Conservation (phyloP, 2,888 invertebrate species). For the Neoaliturus tenellus region DNA sequence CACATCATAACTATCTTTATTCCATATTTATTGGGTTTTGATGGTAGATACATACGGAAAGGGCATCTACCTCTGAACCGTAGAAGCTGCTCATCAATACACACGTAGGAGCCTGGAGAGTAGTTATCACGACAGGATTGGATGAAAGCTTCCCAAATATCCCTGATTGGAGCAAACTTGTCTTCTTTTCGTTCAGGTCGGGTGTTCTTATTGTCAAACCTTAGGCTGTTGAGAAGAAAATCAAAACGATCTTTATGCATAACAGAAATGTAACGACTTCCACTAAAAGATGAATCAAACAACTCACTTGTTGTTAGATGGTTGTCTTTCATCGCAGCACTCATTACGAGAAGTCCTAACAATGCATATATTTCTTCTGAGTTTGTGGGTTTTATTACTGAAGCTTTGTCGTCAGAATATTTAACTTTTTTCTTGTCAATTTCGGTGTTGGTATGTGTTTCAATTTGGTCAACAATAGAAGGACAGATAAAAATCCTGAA, state of each 20-base stretch:
- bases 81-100: too few relatives aligned
- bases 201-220: constrained; percentile 46
- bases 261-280: constrained; percentile 37
- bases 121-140: too few relatives aligned
- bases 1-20: too few relatives aligned
- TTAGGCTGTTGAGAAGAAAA: constrained; percentile 43
- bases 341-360: constrained; percentile 19
- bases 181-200: constrained; percentile 1
- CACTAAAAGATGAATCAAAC: constrained; percentile 44
- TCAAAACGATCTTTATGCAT: constrained; percentile 54
- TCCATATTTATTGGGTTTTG: too few relatives aligned
- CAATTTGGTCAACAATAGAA: constrained; percentile 33
- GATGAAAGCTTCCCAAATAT: constrained; percentile 49
- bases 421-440: constrained; percentile 8
- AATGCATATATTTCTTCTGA: constrained; percentile 43
- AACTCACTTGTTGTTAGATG: constrained; percentile 39
- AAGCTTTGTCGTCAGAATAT: background rate
- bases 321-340: constrained; percentile 50
- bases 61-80: too few relatives aligned
- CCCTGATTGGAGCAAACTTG: constrained; percentile 43
- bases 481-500: constrained; percentile 37
- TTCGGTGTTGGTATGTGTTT: constrained; percentile 40
- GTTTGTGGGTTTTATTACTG: constrained; percentile 24
- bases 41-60: too few relatives aligned
- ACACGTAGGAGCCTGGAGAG: too few relatives aligned